These are phyloP conservation scores for Setipinna tenuifilis DNA, from an alignment of 2,797 vertebrate species.

Conservation along the genomic window DNA sequence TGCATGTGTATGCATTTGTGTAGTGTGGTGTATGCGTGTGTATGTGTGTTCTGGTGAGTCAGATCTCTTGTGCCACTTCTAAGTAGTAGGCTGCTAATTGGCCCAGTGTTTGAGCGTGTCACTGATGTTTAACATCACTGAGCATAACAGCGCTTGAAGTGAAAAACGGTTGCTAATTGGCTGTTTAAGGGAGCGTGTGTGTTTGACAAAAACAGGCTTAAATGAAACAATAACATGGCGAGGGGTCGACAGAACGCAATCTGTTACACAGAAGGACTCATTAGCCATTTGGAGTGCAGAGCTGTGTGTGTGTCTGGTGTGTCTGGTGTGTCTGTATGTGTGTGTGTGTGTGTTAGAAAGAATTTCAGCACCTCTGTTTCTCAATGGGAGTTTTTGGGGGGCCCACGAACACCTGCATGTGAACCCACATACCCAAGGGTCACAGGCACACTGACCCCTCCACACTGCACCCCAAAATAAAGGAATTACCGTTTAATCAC, in stretches of 20 bases:
- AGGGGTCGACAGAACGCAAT: background rate
- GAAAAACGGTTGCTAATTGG: conserved; percentile 18
- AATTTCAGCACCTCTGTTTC: background rate
- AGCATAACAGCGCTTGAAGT: conserved; percentile 19
- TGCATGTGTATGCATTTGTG: conserved; percentile 5
- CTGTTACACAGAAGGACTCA: background rate
- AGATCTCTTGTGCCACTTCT: background rate
- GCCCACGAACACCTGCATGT: background rate
- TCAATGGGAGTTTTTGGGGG: conserved; percentile 10
- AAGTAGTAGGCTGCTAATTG: conserved; percentile 2
- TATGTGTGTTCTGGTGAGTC: conserved; percentile 50
- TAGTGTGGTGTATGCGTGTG: conserved; percentile 4
- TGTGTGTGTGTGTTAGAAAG: background rate
- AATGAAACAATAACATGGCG: background rate
- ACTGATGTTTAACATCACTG: background rate
- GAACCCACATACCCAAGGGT: conserved; percentile 4
- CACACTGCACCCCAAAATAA: background rate
- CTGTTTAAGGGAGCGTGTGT: conserved; percentile 13
- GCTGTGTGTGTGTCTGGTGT: no score
- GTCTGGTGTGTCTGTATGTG: no score
- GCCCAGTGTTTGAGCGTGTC: conserved; percentile 19
- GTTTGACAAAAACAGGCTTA: conserved; percentile 22
- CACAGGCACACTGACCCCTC: background rate
- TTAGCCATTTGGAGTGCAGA: background rate
- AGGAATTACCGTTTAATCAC: background rate